phyloP scores from a whole-genome alignment of 2,113 vertebrate genomes.

The Dicerorhinus sumatrensis region DNA sequence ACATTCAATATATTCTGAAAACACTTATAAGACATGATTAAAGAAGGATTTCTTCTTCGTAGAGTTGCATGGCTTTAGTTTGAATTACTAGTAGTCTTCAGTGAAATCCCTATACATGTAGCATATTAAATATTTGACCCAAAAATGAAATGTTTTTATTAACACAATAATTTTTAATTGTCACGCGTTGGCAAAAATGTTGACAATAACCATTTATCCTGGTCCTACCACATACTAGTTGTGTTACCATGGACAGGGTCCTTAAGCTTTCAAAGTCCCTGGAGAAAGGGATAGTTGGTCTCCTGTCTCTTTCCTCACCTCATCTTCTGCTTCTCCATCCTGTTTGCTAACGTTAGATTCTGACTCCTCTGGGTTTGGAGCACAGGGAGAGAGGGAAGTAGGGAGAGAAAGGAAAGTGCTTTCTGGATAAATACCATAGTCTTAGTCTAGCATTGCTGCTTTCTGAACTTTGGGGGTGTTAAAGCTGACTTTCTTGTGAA shows the following conservation, averaged over 20 bases:
- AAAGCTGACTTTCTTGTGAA: not conserved
- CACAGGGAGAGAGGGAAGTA: not conserved
- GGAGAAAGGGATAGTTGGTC: not conserved
- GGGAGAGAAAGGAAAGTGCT: not conserved
- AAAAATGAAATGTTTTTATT: constrained; percentile 56
- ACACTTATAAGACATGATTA: not conserved
- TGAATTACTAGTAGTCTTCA: constrained; percentile 46
- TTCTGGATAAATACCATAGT: not conserved
- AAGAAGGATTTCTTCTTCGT: constrained; percentile 24
- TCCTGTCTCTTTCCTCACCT: not conserved
- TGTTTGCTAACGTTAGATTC: not conserved
- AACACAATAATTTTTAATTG: not conserved
- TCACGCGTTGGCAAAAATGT: not conserved
- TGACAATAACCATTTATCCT: not conserved
- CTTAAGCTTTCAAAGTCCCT: not conserved
- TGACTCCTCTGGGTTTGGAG: not conserved
- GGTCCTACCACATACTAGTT: not conserved
- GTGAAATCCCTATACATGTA: constrained; percentile 16
- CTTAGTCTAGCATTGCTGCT: not conserved
- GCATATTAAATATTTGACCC: constrained; percentile 63
- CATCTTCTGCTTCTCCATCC: not conserved
- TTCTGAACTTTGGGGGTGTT: not conserved
- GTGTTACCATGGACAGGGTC: not conserved
- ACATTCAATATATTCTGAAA: constrained; percentile 9
- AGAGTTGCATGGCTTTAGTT: constrained; percentile 56